A percentile compares a stretch with the other conserved stretches of the same genome.
phyloP scores from a whole-genome alignment of 2,797 vertebrate genomes.

The Anableps anableps region DNA sequence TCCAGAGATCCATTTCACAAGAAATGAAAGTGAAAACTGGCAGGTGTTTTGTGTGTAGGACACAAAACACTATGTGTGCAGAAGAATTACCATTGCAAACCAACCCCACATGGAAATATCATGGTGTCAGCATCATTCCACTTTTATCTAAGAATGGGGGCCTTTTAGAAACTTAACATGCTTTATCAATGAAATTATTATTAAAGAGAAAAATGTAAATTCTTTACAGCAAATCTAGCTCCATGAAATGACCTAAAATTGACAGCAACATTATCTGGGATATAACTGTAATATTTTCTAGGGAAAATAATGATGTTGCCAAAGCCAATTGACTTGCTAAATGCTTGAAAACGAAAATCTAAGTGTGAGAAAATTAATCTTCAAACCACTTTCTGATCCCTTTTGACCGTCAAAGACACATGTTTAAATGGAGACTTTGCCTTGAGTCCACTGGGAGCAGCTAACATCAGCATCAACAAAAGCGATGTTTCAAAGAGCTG shows the following conservation, averaged over 20 bases:
- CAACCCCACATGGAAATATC: too few species aligned
- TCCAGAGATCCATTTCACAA: background rate
- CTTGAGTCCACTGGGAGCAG: background rate
- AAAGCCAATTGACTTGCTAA: background rate
- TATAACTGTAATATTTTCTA: background rate
- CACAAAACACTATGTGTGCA: too few species aligned
- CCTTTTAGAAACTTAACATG: too few species aligned
- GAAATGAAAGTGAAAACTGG: background rate
- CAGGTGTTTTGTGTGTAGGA: too few species aligned
- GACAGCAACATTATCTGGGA: background rate
- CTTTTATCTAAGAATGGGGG: too few species aligned
- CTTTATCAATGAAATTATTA: background rate
- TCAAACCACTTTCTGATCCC: conserved; percentile 5
- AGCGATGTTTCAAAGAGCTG: conserved; percentile 37
- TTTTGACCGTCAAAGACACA: conserved; percentile 4
- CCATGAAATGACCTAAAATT: background rate
- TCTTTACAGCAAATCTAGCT: background rate
- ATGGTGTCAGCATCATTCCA: too few species aligned
- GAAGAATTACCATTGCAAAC: too few species aligned
- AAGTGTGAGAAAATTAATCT: background rate
- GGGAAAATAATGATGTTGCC: background rate
- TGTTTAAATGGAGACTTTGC: conserved; percentile 3
- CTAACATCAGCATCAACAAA: background rate
- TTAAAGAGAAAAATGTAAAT: background rate
- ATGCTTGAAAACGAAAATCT: conserved; percentile 1